These are phyloP conservation scores for Apus apus DNA, from an alignment of 2,113 vertebrate species.

Conservation along the genomic window DNA sequence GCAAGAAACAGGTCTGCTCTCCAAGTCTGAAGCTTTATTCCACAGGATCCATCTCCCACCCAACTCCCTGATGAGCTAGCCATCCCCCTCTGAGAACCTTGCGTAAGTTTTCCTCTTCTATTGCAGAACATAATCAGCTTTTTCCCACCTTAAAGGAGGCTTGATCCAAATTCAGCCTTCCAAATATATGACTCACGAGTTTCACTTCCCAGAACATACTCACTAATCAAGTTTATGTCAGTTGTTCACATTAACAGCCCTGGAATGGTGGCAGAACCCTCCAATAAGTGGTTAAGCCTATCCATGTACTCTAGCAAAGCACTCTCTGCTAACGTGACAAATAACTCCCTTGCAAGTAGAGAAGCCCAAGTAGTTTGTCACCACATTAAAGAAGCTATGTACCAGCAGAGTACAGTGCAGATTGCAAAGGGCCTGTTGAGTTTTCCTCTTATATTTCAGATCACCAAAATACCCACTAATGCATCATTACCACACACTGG, in stretches of 20 bases:
- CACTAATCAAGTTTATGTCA: neutral
- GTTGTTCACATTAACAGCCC: neutral
- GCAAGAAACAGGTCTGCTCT: neutral
- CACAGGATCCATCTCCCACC: neutral
- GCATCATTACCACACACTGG: neutral
- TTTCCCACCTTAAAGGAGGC: neutral
- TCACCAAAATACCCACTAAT: neutral
- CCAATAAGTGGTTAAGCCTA: no score
- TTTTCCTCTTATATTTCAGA: neutral
- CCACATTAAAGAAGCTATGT: neutral
- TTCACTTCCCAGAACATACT: no score
- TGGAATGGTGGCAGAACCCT: neutral
- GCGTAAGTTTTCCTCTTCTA: neutral
- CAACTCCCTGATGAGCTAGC: neutral
- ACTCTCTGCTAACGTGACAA: neutral
- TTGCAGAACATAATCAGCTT: neutral
- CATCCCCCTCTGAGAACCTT: accelerated
- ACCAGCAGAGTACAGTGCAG: neutral
- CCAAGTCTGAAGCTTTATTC: neutral
- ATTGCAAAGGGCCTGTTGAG: neutral
- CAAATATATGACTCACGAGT: neutral
- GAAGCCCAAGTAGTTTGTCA: neutral
- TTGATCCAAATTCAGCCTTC: neutral
- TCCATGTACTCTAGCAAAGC: neutral
- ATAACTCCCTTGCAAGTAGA: neutral